phyloP scores from a whole-genome alignment of 2,113 vertebrate species.

The Rhizomys pruinosus region DNA sequence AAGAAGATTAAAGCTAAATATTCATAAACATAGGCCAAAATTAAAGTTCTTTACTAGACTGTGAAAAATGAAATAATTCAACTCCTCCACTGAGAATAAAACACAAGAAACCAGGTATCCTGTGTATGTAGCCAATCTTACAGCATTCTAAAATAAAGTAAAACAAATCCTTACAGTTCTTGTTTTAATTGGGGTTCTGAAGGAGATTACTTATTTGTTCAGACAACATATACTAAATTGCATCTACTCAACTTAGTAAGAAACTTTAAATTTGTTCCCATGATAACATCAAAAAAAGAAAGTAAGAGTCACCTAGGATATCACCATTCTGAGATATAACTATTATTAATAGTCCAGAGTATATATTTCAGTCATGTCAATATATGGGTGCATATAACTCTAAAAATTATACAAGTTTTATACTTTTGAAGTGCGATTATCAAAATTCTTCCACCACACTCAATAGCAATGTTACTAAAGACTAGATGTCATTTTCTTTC shows the following conservation, averaged over 20 bases:
- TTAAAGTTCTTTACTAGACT: background rate
- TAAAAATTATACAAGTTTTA: background rate
- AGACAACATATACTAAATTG: background rate
- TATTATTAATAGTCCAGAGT: background rate
- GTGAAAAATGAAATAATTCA: background rate
- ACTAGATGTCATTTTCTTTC: background rate
- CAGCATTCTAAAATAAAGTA: background rate
- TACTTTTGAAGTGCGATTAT: background rate
- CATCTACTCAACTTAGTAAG: background rate
- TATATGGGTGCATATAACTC: background rate
- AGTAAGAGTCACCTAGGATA: background rate
- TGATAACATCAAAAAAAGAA: background rate
- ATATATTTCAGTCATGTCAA: background rate
- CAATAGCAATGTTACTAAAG: background rate
- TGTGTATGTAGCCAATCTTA: background rate
- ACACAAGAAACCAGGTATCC: background rate
- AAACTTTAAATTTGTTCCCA: background rate
- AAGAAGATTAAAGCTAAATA: slow-evolving; percentile 9
- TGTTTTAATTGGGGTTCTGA: background rate
- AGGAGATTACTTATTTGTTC: background rate
- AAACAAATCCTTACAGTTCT: background rate
- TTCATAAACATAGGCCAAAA: background rate
- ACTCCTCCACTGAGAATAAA: background rate
- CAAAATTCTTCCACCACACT: background rate
- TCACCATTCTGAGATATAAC: background rate